A percentile compares a stretch with the other conserved stretches of the same genome.
These are phyloP conservation scores for Sebastolobus alascanus DNA, from an alignment of 2,797 vertebrate species.

Conservation along the genomic window DNA sequence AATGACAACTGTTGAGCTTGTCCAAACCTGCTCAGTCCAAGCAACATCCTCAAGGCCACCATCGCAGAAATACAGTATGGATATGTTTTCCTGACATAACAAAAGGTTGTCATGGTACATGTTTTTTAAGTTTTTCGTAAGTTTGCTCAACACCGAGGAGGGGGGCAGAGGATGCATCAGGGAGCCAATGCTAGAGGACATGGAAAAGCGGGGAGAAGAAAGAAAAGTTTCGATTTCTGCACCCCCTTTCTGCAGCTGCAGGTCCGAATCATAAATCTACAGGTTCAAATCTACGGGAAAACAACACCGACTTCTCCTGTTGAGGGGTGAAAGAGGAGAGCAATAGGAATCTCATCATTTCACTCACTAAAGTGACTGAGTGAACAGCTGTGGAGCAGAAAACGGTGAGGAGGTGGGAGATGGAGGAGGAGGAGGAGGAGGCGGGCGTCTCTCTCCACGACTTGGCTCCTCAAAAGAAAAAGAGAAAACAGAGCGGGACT, in stretches of 20 bases:
- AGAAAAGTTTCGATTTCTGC: constrained; percentile 10
- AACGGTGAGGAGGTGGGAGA: constrained; percentile 10
- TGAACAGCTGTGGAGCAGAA: constrained; percentile 77
- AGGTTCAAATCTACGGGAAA: constrained; percentile 58
- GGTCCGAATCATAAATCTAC: constrained; percentile 66
- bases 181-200: not conserved
- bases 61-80: constrained; percentile 20
- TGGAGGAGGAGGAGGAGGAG: not conserved
- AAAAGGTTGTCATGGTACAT: constrained; percentile 23
- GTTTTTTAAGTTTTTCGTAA: constrained; percentile 6
- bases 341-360: constrained; percentile 76
- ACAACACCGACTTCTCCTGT: constrained; percentile 51
- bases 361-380: constrained; percentile 70
- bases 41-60: constrained; percentile 37
- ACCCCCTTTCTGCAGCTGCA: constrained; percentile 40
- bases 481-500: constrained; percentile 52
- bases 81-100: constrained; percentile 29
- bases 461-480: constrained; percentile 70
- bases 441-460: constrained; percentile 13
- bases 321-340: constrained; percentile 44
- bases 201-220: constrained; percentile 4
- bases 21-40: constrained; percentile 62
- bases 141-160: not conserved
- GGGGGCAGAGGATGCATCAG: not conserved
- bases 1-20: constrained; percentile 58